A percentile compares a stretch with the other conserved stretches of the same genome.
phyloP scores from a whole-genome alignment of 2,113 vertebrate species.

The Anarhynchus alexandrinus region DNA sequence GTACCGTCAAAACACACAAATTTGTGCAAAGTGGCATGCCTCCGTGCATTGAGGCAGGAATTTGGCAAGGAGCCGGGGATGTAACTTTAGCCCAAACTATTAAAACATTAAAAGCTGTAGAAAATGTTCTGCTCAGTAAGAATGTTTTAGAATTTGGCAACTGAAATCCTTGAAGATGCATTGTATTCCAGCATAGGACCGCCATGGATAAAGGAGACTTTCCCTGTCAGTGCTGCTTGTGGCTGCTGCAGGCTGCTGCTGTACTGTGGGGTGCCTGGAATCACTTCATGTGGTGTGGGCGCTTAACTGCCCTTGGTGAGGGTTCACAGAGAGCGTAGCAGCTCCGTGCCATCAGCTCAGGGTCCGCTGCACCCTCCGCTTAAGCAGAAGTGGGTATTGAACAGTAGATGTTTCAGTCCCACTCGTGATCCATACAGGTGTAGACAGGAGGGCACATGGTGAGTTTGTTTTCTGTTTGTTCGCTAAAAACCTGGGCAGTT shows the following conservation, averaged over 20 bases:
- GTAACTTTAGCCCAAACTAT: neutral
- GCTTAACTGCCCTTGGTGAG: neutral
- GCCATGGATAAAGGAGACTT: neutral
- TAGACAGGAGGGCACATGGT: neutral
- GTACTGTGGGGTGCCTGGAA: too few relatives aligned
- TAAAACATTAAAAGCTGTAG: neutral
- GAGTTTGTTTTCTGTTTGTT: neutral
- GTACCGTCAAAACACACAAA: neutral
- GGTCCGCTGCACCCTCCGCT: rapidly evolving
- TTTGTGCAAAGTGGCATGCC: neutral
- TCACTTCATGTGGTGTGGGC: neutral
- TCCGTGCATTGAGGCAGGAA: neutral
- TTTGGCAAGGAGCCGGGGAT: neutral
- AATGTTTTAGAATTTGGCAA: neutral
- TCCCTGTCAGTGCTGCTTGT: neutral
- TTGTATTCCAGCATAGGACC: neutral
- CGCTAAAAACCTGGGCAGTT: neutral
- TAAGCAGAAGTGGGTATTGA: neutral
- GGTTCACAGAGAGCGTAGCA: neutral
- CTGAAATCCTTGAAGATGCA: neutral
- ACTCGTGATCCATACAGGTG: neutral
- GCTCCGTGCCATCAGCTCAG: neutral
- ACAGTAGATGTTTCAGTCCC: neutral
- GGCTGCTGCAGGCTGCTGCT: neutral
- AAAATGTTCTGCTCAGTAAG: neutral